Evolutionary conservation across 2,888 invertebrate genomes (phyloP).

Genomic region (Acleris literana): DNA sequence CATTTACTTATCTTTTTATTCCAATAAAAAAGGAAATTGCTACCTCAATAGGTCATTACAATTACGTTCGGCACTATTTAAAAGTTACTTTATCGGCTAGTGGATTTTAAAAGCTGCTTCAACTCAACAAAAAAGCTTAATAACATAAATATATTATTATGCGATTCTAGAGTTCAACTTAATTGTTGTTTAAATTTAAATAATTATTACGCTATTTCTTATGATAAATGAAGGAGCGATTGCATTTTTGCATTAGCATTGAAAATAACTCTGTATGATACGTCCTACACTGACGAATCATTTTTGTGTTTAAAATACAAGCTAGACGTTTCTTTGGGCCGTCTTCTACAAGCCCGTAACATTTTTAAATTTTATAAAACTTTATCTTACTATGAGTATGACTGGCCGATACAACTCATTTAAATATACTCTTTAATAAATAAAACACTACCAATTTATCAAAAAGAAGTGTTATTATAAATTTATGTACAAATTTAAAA

Average conservation of each 20-base stretch:
- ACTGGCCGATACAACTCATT: constrained; percentile 59
- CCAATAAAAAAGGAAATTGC: constrained; percentile 70
- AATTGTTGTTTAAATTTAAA: no score
- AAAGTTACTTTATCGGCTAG: constrained; percentile 3
- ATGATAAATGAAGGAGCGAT: no score
- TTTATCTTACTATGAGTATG: constrained; percentile 2
- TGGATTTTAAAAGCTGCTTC: not conserved
- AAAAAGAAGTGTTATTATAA: constrained; percentile 15
- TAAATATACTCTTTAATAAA: constrained; percentile 62
- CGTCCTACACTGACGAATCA: no score
- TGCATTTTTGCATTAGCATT: no score
- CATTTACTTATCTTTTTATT: constrained; percentile 57
- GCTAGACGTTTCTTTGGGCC: no score
- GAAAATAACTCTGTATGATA: no score
- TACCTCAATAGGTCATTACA: constrained; percentile 52
- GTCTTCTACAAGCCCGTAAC: not conserved
- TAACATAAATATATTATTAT: no score
- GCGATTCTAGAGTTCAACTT: no score
- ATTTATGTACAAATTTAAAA: constrained; percentile 24
- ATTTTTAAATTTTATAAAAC: not conserved
- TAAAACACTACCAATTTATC: constrained; percentile 53
- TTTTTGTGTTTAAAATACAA: no score
- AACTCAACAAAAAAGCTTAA: no score
- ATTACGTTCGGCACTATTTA: constrained; percentile 21
- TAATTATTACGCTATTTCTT: no score